These are phyloP conservation scores for Muscina levida DNA, from an alignment of 2,888 invertebrate species.

Conservation along the genomic window DNA sequence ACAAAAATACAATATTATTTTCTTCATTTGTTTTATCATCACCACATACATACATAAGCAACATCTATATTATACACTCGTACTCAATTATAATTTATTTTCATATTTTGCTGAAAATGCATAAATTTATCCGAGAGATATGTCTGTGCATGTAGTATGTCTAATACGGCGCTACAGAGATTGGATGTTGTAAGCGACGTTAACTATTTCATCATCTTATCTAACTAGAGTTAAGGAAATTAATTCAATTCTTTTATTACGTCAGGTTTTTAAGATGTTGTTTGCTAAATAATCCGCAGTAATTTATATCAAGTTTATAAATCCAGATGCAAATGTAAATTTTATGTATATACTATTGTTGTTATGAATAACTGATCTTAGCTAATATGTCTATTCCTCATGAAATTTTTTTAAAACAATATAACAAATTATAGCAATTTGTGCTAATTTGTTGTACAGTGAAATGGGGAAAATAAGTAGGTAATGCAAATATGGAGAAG, in stretches of 20 bases:
- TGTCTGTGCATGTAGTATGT: background rate
- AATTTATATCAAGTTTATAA: background rate
- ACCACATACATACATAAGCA: slow-evolving; percentile 3
- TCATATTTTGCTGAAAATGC: slow-evolving; percentile 30
- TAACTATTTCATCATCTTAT: slow-evolving; percentile 39
- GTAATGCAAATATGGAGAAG: no score
- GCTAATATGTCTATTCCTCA: no score
- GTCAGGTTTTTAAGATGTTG: background rate
- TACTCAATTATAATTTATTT: slow-evolving; percentile 19
- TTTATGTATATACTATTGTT: no score
- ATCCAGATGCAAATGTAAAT: background rate
- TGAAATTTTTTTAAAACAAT: no score
- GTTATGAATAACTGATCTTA: no score
- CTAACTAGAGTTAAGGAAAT: background rate
- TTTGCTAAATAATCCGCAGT: background rate
- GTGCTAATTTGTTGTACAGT: no score
- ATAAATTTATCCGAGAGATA: slow-evolving; percentile 37
- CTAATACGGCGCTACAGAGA: background rate
- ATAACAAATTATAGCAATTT: no score
- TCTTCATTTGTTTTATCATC: slow-evolving; percentile 10
- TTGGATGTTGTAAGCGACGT: slow-evolving; percentile 16
- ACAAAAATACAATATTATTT: no score
- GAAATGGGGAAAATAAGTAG: no score
- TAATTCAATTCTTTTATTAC: background rate
- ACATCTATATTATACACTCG: background rate